Evolutionary conservation across 1,140 invertebrate species (phyloP), one percentile per base, ranked within the genome.

Genomic region (Matsumurasca onukii): DNA sequence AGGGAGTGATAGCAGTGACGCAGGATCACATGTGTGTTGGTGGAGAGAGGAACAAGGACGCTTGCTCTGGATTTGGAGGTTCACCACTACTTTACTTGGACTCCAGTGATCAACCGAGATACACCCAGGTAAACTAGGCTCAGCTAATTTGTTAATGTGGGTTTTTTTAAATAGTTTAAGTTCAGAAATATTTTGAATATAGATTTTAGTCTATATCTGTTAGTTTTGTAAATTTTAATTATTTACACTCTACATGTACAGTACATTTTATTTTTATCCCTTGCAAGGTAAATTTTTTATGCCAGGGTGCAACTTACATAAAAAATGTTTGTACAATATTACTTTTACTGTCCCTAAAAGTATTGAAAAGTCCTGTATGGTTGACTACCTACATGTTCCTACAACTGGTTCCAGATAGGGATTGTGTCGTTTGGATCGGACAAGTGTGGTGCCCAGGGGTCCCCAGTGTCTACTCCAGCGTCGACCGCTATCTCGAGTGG

Each of bases 401-500:
- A n/a, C n/a, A n/a, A n/a, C n/a, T 71, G 69, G 72, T 82, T 82
- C 70, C 76, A 89, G 86, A 81, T 88, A 59, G 88, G 88, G n/a
- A 88, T 89, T 31, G 82, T 89, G 65, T 89, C 87, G 0, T 90
- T 89, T 73, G 88, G 88, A 1, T 88, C 88, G 0, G 86, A 89
- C 71, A 87, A 88, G 75, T 90, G 88, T 74, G 88, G 88, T 25
- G 84, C 82, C 78, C 83, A 31, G 87, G 86, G 0, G 81, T 89
- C 0, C 87, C 88, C 22, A 89, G 87, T 71, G 88, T 89, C 0
- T 89, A 89, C 73, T 88, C 86, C 0, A 86, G 86, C 62, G 80
- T 89, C n/a, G 85, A 84, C 22, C 85, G 87, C 71, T 89, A 89
- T 69, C 77, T 84, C 45, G 80, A 82, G 24, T 90, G 88, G 88